Base-by-base conservation (phyloP, 1,140 invertebrate genomes). In the Sitobion miscanthi region DNA sequence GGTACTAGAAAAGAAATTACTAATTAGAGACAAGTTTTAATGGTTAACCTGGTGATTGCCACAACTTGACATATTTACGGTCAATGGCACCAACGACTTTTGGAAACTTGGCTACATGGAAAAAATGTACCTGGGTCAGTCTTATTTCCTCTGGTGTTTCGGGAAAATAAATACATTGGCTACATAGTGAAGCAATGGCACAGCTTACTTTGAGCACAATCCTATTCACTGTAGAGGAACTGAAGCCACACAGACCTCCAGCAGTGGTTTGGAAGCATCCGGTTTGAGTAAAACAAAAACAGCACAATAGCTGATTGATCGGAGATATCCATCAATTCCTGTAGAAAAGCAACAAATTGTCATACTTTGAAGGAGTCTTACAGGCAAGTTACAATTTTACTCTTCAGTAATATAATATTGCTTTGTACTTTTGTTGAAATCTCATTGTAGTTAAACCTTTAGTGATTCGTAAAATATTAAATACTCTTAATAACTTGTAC, bases 201-300 rank as follows among this genome's bases (percentile, higher is more conserved):
- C 30, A 69, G n/a, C 62, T 69, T n/a, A 69, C 30, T 69, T 69
- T 69, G 9, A n/a, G 62, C 30, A 69, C 62, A 14, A 69, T 69
- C 62, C 62, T 69, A 69, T 69, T 69, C 9, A 69, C 62, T 69
- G 62, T 69, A n/a, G 30, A 69, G 62, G 62, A 69, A 17, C 62
- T 69, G 30, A 69, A 69, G 30, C 30, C 62, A 69, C 62, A 69
- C 11, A 69, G 62, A 69, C n/a, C 30, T 6, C 62, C 62, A n/a
- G 62, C 62, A 69, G 30, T 69, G 54, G 94, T 93, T 91, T 94
- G 94, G 90, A 94, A 94, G n/a, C 92, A 94, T 38, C 95, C 94
- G 38, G 94, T 42, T 95, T 14, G 95, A 95, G 93, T 94, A 95
- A 93, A 95, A 21, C 94, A 52, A 42, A 95, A 92, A 52, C 94